Percentiles rank a stretch among this genome's conserved stretches.
These are phyloP conservation scores for Listronotus oregonensis DNA, from an alignment of 1,140 invertebrate species.

Conservation along the genomic window DNA sequence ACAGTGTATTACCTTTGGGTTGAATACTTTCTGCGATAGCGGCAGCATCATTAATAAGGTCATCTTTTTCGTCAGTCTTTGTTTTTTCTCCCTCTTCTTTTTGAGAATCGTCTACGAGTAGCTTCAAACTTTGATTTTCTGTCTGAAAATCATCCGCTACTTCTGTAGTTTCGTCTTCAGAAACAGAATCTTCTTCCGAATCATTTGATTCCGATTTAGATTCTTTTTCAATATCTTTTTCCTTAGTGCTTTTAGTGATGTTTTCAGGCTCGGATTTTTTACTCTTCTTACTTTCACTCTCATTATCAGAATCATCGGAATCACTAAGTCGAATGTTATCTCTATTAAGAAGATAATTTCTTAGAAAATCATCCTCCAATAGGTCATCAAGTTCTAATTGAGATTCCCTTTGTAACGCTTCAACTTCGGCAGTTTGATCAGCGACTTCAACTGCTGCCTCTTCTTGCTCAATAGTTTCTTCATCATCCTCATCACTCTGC, in stretches of 20 bases:
- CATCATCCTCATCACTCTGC: constrained; percentile 85
- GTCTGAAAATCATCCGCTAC: constrained; percentile 59
- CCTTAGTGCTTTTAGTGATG: constrained; percentile 29
- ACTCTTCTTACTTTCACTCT: constrained; percentile 34
- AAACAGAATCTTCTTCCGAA: constrained; percentile 42
- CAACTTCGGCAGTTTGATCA: constrained; percentile 80
- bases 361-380: constrained; percentile 70
- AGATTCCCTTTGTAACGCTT: constrained; percentile 86
- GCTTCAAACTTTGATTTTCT: constrained; percentile 62
- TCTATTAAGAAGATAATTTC: constrained; percentile 75
- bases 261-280: constrained; percentile 23
- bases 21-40: constrained; percentile 95
- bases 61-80: constrained; percentile 60
- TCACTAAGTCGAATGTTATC: constrained; percentile 61
- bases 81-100: constrained; percentile 52
- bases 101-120: constrained; percentile 64
- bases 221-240: constrained; percentile 72
- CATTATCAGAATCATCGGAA: constrained; percentile 44
- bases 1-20: constrained; percentile 95
- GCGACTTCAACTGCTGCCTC: constrained; percentile 66
- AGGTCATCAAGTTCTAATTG: constrained; percentile 90
- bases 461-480: constrained; percentile 95
- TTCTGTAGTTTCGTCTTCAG: constrained; percentile 52
- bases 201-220: constrained; percentile 56
- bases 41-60: constrained; percentile 85